Base-by-base conservation (phyloP, 1,140 invertebrate species). In the Cheumatopsyche charites region DNA sequence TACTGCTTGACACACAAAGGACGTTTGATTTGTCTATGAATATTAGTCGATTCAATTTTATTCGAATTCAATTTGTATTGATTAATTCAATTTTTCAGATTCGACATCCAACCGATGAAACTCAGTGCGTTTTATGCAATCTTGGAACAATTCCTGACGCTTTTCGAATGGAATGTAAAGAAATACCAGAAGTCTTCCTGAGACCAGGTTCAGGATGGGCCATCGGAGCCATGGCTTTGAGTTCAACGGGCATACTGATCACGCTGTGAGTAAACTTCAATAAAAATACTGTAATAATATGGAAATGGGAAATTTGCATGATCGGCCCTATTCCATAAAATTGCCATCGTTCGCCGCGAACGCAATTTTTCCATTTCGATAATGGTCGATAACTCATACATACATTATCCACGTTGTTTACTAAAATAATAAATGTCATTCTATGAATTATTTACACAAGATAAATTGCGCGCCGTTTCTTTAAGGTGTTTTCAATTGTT, bases 101-200 rank as follows among this genome's bases (percentile, higher is more conserved):
- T 77, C 87, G 92, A 62, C 87, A 94, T 79, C 87, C 89, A n/a
- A 78, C 80, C 15, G 88, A 94, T 81, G 93, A 94, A 78, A 94
- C 91, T 0, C 88, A 91, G 63, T 98, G 96, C 79, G 82, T 88
- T 12, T 86, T 88, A n/a, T 98, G 96, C 79, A 89, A 89, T 0
- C 83, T 87, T 73, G 96, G 96, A 3, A 94, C 91, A 0, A 79
- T 95, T 11, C 96, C 96, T 0, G 90, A 94, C 79, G 80, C 82
- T 0, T 87, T 88, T 13, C 91, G 94, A 77, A 88, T 89, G 1
- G 80, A 82, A 47, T 98, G 96, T 80, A 85, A 87, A 0, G 84
- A 89, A 29, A 94, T 98, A 45, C 92, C 93, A 0, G 92, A 95
- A 81, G 90, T 91, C 25, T 97, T 94, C 79, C 86, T 98, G 55